A percentile compares a stretch with the other conserved stretches of the same genome.
Conservation (phyloP, 1,140 invertebrate species). For the Antheraea mylitta region DNA sequence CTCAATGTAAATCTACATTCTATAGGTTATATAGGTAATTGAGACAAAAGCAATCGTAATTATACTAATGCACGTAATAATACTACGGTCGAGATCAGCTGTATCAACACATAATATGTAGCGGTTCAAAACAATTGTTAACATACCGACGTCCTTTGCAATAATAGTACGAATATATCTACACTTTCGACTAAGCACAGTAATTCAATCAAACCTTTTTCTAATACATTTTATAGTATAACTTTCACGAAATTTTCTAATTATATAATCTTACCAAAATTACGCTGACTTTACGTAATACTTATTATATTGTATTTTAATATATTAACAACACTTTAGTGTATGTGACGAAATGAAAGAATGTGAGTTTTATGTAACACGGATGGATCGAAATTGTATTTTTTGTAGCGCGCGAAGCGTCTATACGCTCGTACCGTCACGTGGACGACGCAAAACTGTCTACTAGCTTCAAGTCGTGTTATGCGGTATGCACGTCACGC, state of each 20-base stretch:
- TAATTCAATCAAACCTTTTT: background rate
- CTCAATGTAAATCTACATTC: too few species aligned
- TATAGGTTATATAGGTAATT: too few species aligned
- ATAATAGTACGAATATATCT: background rate
- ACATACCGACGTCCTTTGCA: background rate
- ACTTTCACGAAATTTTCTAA: background rate
- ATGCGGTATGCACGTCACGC: conserved; percentile 15
- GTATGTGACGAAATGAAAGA: conserved; percentile 5
- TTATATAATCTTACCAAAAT: background rate
- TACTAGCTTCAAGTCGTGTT: background rate
- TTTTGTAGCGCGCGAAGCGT: conserved; percentile 26
- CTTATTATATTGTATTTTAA: background rate
- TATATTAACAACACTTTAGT: conserved; percentile 4
- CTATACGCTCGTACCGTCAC: conserved; percentile 28
- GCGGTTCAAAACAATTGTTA: background rate
- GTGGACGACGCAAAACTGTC: conserved; percentile 40
- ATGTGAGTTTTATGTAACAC: conserved; percentile 34
- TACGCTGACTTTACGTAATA: background rate
- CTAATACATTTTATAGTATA: background rate
- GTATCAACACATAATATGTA: background rate
- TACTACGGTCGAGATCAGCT: background rate
- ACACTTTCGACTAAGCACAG: background rate
- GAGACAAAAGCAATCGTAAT: too few species aligned
- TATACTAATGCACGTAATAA: background rate
- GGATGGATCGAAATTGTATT: conserved; percentile 12